Conservation (phyloP, 1,140 invertebrate genomes). For the Ylistrum balloti region DNA sequence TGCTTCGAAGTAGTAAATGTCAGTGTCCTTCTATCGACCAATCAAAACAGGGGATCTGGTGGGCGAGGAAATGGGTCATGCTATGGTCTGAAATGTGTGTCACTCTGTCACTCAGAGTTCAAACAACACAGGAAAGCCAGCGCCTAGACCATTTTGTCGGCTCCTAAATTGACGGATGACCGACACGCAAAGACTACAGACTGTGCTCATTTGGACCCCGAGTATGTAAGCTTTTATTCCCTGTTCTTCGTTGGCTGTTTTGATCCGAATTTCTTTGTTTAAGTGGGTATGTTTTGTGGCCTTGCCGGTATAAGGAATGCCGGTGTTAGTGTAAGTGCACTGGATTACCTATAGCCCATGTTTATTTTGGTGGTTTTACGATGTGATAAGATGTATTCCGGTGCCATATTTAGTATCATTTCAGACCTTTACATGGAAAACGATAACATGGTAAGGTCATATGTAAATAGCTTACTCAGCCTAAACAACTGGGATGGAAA, state of each 20-base stretch:
- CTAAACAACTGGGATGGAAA: too few relatives aligned
- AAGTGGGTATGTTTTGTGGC: conserved; percentile 21
- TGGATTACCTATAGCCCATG: neutral
- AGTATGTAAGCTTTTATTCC: neutral
- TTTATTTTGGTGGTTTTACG: conserved; percentile 3
- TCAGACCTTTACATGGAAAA: too few relatives aligned
- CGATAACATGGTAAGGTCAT: too few relatives aligned
- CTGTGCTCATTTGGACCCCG: neutral
- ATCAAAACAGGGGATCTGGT: conserved; percentile 56
- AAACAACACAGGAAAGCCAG: conserved; percentile 46
- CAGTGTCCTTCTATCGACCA: conserved; percentile 56
- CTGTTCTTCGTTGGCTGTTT: neutral
- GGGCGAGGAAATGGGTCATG: conserved; percentile 60
- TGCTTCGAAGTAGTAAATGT: conserved; percentile 53
- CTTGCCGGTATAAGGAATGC: conserved; percentile 34
- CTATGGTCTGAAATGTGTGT: conserved; percentile 62
- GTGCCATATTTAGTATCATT: neutral
- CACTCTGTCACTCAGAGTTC: conserved; percentile 68
- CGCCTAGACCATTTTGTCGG: neutral
- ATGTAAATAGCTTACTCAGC: too few relatives aligned
- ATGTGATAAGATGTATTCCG: neutral
- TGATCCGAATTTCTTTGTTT: conserved; percentile 40
- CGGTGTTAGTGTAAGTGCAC: neutral
- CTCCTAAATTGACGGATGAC: neutral
- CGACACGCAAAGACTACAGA: neutral